Evolutionary conservation across 2,797 vertebrate species (phyloP).

Genomic region (Apogon hyalosoma): DNA sequence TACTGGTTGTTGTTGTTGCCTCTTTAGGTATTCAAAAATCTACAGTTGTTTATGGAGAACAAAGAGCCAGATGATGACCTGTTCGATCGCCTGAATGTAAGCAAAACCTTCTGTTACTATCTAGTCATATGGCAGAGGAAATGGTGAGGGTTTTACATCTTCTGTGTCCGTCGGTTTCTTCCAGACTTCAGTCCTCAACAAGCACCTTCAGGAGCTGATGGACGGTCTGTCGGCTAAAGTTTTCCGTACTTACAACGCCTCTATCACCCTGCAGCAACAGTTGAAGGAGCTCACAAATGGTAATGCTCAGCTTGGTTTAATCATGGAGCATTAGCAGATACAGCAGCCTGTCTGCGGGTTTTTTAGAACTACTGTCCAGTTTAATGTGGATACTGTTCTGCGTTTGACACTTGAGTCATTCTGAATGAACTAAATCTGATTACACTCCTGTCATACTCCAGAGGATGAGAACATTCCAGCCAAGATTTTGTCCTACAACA

Average conservation of each 20-base stretch:
- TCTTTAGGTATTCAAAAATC: constrained; percentile 92
- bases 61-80: constrained; percentile 97
- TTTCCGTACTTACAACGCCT: constrained; percentile 97
- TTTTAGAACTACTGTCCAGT: too few relatives aligned
- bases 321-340: too few relatives aligned
- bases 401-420: background rate
- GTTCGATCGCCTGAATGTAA: constrained; percentile 96
- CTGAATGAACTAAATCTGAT: background rate
- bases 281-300: constrained; percentile 92
- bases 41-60: constrained; percentile 97
- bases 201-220: constrained; percentile 98
- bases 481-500: constrained; percentile 96
- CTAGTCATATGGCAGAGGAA: background rate
- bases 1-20: too few relatives aligned
- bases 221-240: constrained; percentile 97
- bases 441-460: constrained; percentile 55
- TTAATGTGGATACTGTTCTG: too few relatives aligned
- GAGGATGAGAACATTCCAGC: constrained; percentile 94
- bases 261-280: constrained; percentile 96
- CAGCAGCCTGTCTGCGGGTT: too few relatives aligned
- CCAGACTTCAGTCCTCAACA: constrained; percentile 96
- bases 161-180: constrained; percentile 8
- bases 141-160: background rate
- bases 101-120: constrained; percentile 38
- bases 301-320: constrained; percentile 65